Percentiles rank a stretch among this genome's conserved stretches.
Evolutionary conservation across 2,888 invertebrate species (phyloP).

Genomic region (Hydraecia micacea): DNA sequence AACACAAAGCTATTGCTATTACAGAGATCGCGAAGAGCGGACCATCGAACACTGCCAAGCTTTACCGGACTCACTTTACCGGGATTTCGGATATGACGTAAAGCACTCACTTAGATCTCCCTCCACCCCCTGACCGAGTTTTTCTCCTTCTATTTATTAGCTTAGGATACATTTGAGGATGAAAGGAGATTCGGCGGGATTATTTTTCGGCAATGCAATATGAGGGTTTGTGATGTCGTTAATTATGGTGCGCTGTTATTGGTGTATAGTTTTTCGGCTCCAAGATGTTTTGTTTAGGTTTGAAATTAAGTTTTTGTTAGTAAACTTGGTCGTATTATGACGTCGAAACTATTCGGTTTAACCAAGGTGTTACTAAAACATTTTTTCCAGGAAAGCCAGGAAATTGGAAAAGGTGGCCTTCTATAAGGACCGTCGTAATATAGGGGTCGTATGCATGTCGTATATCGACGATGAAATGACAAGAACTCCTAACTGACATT

Average conservation of each 20-base stretch:
- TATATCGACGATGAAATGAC: too few relatives aligned
- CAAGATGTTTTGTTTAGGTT: not conserved
- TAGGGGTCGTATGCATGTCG: not conserved
- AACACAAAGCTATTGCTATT: slow-evolving; percentile 91
- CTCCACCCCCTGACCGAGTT: slow-evolving; percentile 84
- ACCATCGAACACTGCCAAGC: slow-evolving; percentile 88
- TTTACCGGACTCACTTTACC: slow-evolving; percentile 89
- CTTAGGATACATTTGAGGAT: slow-evolving; percentile 85
- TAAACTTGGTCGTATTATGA: not conserved
- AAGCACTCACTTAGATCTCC: slow-evolving; percentile 87
- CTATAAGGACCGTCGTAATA: not conserved
- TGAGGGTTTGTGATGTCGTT: slow-evolving; percentile 76
- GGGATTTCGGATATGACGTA: slow-evolving; percentile 90
- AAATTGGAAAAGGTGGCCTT: not conserved
- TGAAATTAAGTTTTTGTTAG: not conserved
- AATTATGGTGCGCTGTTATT: slow-evolving; percentile 71
- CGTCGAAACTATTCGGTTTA: not conserved
- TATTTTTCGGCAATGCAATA: slow-evolving; percentile 82
- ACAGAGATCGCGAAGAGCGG: slow-evolving; percentile 86
- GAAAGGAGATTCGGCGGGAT: slow-evolving; percentile 79
- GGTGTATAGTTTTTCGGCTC: slow-evolving; percentile 42
- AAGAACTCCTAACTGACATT: too few relatives aligned
- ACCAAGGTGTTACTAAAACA: too few relatives aligned
- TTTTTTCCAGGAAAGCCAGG: not conserved
- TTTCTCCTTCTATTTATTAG: slow-evolving; percentile 88